Evolutionary conservation across 2,113 vertebrate genomes (phyloP), one percentile per base, ranked within the genome.

Genomic region (Parotia lawesii): DNA sequence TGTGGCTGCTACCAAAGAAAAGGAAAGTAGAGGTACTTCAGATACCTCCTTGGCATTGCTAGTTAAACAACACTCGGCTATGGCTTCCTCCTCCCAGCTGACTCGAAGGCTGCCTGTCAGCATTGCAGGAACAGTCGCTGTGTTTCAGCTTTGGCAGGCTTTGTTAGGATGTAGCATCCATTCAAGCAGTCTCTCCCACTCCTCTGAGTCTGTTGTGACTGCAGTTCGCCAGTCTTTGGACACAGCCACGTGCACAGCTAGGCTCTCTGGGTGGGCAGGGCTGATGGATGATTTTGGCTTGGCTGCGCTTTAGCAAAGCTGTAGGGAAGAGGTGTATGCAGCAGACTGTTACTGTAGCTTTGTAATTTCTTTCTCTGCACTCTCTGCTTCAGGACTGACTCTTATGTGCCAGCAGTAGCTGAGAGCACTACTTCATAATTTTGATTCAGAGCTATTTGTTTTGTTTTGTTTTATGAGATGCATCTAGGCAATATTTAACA

Each of bases 161-260:
- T 28, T n/a, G 29, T 37, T 62, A 48, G 48, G 61, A 35, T 15
- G 38, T 4, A 44, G 23, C 0, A 0, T 25, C 45, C 28, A 2
- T 53, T 65, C 45, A 37, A 11, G 13, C 11, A n/a, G 23, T 58
- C 54, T 73, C 33, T 76, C 18, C 40, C 2, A 4, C 40, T 67
- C 44, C 45, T 84, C 60, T 31, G 38, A 50, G 33, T 29, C 47
- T 60, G 15, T 11, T 48, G 48, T 51, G 24, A 4, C 38, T 69
- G 23, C 16, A 60, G 28, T 28, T 78, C 37, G 28, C 58, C 58
- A 44, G 53, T 27, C 33, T 29, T 67, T 57, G 81, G 50, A 37
- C 29, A 21, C 19, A 76, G 58, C 23, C 78, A 3, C 11, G 19
- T 17, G 25, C 79, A 85, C 37, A 95, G 40, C 50, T 9, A 4